phyloP scores from a whole-genome alignment of 2,888 invertebrate genomes.

The Erynnis tages region DNA sequence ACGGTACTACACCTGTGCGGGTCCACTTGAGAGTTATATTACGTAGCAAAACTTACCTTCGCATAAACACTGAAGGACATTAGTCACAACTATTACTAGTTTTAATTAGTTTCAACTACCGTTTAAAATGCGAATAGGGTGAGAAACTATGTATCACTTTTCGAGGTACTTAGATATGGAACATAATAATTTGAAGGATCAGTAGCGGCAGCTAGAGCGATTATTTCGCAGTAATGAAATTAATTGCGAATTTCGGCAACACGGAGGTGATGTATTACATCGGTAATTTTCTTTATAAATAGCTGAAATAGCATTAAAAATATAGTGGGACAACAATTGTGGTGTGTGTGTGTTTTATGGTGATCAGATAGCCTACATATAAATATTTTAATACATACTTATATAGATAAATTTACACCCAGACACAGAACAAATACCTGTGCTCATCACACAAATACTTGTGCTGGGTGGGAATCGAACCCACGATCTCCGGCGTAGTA shows the following conservation, averaged over 20 bases:
- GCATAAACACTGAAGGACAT: conserved; percentile 21
- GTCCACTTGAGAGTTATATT: conserved; percentile 24
- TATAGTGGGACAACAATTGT: no score
- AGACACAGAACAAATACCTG: no score
- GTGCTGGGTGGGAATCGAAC: no score
- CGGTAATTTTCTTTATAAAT: conserved; percentile 54
- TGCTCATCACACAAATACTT: no score
- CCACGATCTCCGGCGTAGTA: no score
- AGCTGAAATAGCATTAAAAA: conserved; percentile 31
- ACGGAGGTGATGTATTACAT: conserved; percentile 54
- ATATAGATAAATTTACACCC: no score
- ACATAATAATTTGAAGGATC: conserved; percentile 61
- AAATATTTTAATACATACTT: no score
- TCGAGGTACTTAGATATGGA: conserved; percentile 41
- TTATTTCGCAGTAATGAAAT: conserved; percentile 70
- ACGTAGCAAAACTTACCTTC: conserved; percentile 23
- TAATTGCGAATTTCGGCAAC: conserved; percentile 52
- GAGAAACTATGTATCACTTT: conserved; percentile 39
- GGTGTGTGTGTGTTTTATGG: no score
- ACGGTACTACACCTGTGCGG: conserved; percentile 20
- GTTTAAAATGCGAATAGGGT: conserved; percentile 28
- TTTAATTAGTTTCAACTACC: conserved; percentile 20
- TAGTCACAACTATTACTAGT: conserved; percentile 19
- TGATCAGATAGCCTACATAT: no score
- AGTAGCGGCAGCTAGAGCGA: conserved; percentile 56